Evolutionary conservation across 1,140 invertebrate genomes (phyloP), one percentile per base, ranked within the genome.

Genomic region (Drosophila kohkoa): DNA sequence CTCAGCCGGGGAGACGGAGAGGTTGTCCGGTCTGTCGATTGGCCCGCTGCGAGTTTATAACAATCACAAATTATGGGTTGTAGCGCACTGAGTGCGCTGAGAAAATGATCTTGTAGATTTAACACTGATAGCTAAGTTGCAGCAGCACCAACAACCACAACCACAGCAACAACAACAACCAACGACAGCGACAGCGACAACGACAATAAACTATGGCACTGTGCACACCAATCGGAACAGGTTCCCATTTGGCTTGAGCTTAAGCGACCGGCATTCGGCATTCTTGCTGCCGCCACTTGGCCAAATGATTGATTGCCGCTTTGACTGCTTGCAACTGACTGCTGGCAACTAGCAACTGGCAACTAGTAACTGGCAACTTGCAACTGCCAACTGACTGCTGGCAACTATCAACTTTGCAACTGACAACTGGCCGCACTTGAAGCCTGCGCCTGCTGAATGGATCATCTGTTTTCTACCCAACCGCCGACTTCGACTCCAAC

Each of bases 81-180:
- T 25, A 49, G 64, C 38, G 46, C 48, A 48, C 51, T 38, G 35
- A 74, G 16, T 48, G 70, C 62, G 73, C 68, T 66, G 73, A 77
- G 77, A 85, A 89, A 89, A 89, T 89, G 85, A 89, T 90, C 85
- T 89, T 89, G 85, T 89, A 85, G 85, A 89, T 85, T 90, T 90
- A 89, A 90, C 86, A 86, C 85, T 90, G 85, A 89, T 89, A 89
- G 81, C 70, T 30, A 65, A 28, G 35, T 43, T 15, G 35, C 35
- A 68, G 30, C 57, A 48, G 6, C 55, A 46, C 15, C 38, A 45
- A 38, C 32, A 58, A 48, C 55, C 28, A 16, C 25, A 8, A 13
- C 16, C 28, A 52, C 62, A 13, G 25, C 41, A 59, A 64, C 45
- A 45, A 65, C 55, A 41, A 16, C 16, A 43, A 52, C 62, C 55